A percentile compares a stretch with the other conserved stretches of the same genome.
Conservation (phyloP, 2,888 invertebrate species). For the Stegophylla sp. region DNA sequence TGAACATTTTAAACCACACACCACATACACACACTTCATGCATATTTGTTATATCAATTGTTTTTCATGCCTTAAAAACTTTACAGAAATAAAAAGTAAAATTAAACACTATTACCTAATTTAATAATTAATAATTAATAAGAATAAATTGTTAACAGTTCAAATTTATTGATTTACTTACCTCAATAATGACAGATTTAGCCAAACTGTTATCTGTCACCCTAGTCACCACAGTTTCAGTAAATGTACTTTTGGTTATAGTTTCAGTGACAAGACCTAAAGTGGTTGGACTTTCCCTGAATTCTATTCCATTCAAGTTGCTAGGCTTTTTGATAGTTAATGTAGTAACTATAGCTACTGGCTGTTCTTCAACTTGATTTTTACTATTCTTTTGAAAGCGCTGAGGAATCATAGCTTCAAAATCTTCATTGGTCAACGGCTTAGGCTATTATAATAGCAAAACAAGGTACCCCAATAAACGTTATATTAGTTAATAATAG, state of each 20-base stretch:
- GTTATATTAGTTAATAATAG: constrained; percentile 27
- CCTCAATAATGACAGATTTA: constrained; percentile 87
- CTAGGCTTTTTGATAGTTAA: constrained; percentile 83
- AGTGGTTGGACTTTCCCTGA: constrained; percentile 83
- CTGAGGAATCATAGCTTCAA: constrained; percentile 92
- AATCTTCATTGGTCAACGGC: constrained; percentile 91
- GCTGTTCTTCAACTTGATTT: constrained; percentile 64
- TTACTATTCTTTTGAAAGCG: constrained; percentile 74
- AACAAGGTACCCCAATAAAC: constrained; percentile 62
- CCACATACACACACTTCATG: constrained; percentile 12
- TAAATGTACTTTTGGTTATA: constrained; percentile 94
- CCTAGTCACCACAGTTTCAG: constrained; percentile 92
- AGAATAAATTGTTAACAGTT: constrained; percentile 6
- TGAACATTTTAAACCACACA: constrained; percentile 25
- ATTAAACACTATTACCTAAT: constrained; percentile 11
- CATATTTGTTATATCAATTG: constrained; percentile 29
- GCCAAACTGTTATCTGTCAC: constrained; percentile 90
- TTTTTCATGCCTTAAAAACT: constrained; percentile 31
- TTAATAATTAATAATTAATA: not conserved
- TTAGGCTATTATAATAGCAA: constrained; percentile 67
- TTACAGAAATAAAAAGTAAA: constrained; percentile 6
- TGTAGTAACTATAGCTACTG: constrained; percentile 71
- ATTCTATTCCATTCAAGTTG: constrained; percentile 73
- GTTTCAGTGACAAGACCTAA: constrained; percentile 90
- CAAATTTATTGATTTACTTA: constrained; percentile 67